phyloP scores from a whole-genome alignment of 2,797 vertebrate species.

The Channallabes apus region DNA sequence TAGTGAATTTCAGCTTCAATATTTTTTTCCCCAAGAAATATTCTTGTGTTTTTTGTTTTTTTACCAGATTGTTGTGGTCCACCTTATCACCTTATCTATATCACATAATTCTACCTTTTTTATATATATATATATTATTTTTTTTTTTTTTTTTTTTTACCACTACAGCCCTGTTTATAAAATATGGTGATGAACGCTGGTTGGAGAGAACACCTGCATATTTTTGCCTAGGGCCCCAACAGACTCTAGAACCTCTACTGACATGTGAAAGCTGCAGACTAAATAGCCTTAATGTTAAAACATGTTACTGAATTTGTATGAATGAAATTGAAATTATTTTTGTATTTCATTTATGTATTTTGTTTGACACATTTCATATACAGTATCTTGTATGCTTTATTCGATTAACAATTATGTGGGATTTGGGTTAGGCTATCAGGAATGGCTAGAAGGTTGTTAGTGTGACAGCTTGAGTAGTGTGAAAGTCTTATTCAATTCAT shows the following conservation, averaged over 20 bases:
- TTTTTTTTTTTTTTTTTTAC: too few species aligned
- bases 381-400: not conserved
- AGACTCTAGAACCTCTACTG: too few species aligned
- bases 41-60: too few species aligned
- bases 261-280: not conserved
- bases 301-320: not conserved
- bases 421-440: not conserved
- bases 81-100: too few species aligned
- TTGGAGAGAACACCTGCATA: too few species aligned
- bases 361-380: not conserved
- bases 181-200: too few species aligned
- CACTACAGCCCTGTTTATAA: too few species aligned
- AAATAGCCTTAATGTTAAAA: not conserved
- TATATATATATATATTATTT: accelerated
- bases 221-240: too few species aligned
- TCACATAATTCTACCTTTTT: too few species aligned
- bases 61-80: too few species aligned
- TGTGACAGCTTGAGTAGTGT: not conserved
- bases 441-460: not conserved
- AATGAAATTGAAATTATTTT: not conserved
- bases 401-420: not conserved
- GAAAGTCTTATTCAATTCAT: not conserved
- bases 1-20: too few species aligned
- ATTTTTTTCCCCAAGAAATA: too few species aligned
- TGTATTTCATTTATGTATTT: not conserved